Evolutionary conservation across 92 coral and sea anemone genomes (phyloP).

Genomic region (Micromussa lordhowensis): DNA sequence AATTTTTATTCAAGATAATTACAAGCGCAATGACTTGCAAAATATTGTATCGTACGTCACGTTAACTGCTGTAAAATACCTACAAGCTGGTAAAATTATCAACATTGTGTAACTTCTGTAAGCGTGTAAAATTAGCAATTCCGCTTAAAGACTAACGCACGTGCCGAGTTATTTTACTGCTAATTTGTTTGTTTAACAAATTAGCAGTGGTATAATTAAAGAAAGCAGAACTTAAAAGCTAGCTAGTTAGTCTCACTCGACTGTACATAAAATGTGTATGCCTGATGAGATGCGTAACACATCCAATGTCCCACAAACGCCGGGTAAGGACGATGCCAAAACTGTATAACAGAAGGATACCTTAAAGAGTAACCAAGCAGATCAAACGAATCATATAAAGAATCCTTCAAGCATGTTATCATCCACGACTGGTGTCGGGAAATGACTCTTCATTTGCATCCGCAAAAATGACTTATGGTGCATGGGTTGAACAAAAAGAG

Average conservation of each 20-base stretch:
- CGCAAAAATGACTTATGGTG: background rate
- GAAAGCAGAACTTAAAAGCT: background rate
- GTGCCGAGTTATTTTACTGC: too few relatives aligned
- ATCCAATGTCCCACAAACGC: background rate
- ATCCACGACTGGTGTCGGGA: background rate
- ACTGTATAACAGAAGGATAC: background rate
- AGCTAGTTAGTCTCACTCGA: background rate
- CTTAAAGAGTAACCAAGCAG: background rate
- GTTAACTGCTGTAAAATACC: too few relatives aligned
- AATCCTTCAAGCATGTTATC: background rate
- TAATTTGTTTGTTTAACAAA: too few relatives aligned
- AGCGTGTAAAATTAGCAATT: too few relatives aligned
- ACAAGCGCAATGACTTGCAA: too few relatives aligned
- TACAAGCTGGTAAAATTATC: too few relatives aligned
- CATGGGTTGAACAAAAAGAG: background rate
- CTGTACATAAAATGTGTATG: background rate
- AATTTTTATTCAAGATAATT: too few relatives aligned
- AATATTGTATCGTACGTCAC: too few relatives aligned
- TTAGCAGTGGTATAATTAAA: background rate
- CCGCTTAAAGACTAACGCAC: too few relatives aligned
- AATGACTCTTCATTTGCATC: background rate
- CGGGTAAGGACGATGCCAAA: background rate
- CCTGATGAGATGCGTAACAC: background rate
- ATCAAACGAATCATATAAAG: too few relatives aligned
- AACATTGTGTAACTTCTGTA: too few relatives aligned